These are phyloP conservation scores for Bombus superbus DNA, from an alignment of 1,140 invertebrate genomes.

Conservation along the genomic window DNA sequence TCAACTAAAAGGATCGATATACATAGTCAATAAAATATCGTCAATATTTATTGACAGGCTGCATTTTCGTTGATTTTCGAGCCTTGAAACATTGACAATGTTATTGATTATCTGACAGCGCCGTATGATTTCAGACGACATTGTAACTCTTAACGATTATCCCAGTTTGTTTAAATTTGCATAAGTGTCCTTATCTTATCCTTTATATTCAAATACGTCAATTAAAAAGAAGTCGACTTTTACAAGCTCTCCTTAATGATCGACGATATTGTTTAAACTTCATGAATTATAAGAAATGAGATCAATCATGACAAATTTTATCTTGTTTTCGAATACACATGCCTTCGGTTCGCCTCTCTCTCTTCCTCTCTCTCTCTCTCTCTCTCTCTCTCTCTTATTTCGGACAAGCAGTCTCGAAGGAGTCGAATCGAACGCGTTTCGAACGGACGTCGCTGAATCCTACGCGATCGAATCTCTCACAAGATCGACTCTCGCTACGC, in stretches of 20 bases:
- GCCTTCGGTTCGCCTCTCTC: too few species aligned
- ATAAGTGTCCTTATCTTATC: too few species aligned
- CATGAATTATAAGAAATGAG: not conserved
- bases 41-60: too few species aligned
- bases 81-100: too few species aligned
- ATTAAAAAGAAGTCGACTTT: not conserved
- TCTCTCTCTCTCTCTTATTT: not conserved
- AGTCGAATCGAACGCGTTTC: constrained; percentile 1
- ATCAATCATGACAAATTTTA: not conserved
- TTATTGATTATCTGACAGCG: too few species aligned
- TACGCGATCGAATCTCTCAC: constrained; percentile 34
- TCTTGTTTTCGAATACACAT: not conserved
- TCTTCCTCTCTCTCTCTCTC: too few species aligned
- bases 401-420: not conserved
- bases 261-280: not conserved
- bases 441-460: constrained; percentile 32
- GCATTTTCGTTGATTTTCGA: too few species aligned
- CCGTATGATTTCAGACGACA: too few species aligned
- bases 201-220: not conserved
- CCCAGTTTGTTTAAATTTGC: too few species aligned
- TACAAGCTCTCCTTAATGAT: not conserved
- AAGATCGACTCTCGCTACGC: not conserved
- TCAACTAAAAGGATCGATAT: too few species aligned
- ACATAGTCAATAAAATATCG: too few species aligned
- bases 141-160: too few species aligned